Evolutionary conservation across 2,113 vertebrate genomes (phyloP), one percentile per base, ranked within the genome.

Genomic region (Cyphomyrus discorhynchus): DNA sequence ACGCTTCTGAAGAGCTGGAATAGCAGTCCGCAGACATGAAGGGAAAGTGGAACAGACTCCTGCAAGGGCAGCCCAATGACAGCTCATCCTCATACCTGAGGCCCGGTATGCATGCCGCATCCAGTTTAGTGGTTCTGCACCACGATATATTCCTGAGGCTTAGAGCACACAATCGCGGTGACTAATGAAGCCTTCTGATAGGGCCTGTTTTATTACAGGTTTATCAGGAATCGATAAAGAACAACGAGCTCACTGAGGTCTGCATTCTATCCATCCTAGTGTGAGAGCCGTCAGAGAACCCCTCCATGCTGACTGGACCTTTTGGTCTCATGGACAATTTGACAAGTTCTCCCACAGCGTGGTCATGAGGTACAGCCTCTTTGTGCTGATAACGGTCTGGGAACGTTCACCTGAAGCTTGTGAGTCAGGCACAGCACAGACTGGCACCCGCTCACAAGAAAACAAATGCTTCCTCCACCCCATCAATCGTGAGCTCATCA

Each of bases 11-110:
- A 52, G 80, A 89, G 80, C 35, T 92, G 88, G 66, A 90, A 52
- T 47, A 50, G 66, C 46, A 89, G 90, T 84, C 24, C 45, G 39
- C 45, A 87, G 58, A 45, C 89, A 86, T 49, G 10, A 45, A 77
- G 39, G 90, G 87, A 90, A 90, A 92, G 90, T 93, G 91, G 92
- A 95, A 92, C 94, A 10, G 91, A 92, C 45, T 62, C 42, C 58
- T 88, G 94, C 92, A 95, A 95, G 94, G 94, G 93, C 94, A 86
- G 50, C 21, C 89, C 93, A 94, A 94, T 93, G 92, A 94, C 93
- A 87, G 89, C 90, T 92, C 88, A 92, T 91, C 94, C 91, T 90
- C 90, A 46, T 15, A 89, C 52, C 74, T 89, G 56, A 49, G 4
- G 21, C 62, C 27, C 46, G 35, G 50, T 27, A 46, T 0, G 7